These are phyloP conservation scores for Mola mola DNA, from an alignment of 2,113 vertebrate genomes.

Conservation along the genomic window DNA sequence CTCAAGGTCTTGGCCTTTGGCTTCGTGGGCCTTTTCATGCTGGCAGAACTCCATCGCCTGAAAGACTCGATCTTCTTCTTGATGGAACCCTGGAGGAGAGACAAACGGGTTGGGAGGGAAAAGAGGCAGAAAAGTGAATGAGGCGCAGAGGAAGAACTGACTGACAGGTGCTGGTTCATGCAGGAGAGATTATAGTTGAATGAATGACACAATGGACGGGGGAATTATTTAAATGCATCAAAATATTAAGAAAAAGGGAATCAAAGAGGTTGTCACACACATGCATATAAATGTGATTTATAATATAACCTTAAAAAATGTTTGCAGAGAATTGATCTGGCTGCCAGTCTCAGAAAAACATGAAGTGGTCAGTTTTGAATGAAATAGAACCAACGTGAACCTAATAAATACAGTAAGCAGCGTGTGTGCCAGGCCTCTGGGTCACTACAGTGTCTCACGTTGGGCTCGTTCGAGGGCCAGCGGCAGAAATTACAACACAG, in stretches of 20 bases:
- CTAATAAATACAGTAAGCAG: too few relatives aligned
- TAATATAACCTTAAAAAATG: too few relatives aligned
- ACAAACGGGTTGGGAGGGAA: neutral
- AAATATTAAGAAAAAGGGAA: neutral
- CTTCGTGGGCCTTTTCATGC: slow-evolving; percentile 74
- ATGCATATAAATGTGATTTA: too few relatives aligned
- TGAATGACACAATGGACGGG: neutral
- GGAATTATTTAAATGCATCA: neutral
- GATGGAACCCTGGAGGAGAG: slow-evolving; percentile 75
- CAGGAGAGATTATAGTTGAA: neutral
- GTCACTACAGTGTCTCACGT: neutral
- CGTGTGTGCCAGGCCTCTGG: slow-evolving; percentile 1
- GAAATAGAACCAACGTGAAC: too few relatives aligned
- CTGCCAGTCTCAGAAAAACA: too few relatives aligned
- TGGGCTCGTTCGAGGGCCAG: neutral
- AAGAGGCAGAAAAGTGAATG: neutral
- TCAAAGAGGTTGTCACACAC: too few relatives aligned
- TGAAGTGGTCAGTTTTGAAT: too few relatives aligned
- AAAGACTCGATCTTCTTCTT: slow-evolving; percentile 82
- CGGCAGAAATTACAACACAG: neutral
- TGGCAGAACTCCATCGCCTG: slow-evolving; percentile 80
- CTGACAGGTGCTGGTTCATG: neutral
- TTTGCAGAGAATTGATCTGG: too few relatives aligned
- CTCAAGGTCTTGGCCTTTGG: slow-evolving; percentile 76
- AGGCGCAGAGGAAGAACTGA: neutral